These are phyloP conservation scores for Drosophila conformis DNA, from an alignment of 2,888 invertebrate species.

Conservation along the genomic window DNA sequence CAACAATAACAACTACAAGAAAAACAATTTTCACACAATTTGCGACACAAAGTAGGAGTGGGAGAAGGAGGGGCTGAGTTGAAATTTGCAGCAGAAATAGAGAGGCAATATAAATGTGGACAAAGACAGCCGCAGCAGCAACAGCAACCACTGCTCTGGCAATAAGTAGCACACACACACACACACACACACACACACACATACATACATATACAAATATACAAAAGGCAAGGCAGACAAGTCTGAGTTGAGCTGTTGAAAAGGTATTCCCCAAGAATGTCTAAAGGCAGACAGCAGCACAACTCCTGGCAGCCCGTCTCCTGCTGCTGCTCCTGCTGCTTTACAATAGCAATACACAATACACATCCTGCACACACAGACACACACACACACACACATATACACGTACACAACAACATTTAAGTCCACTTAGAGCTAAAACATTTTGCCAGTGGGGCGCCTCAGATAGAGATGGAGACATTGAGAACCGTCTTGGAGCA, in stretches of 20 bases:
- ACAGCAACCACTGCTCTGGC: conserved; percentile 26
- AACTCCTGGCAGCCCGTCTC: conserved; percentile 2
- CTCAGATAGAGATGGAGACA: conserved; percentile 64
- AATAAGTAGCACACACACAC: conserved; percentile 50
- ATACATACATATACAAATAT: not conserved
- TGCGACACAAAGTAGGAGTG: not conserved
- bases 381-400: not conserved
- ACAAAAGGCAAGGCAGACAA: conserved; percentile 60
- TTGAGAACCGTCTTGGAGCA: conserved; percentile 77
- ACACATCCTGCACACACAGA: conserved; percentile 50
- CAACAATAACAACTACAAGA: conserved; percentile 54
- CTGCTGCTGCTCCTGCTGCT: not conserved
- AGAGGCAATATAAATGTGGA: conserved; percentile 54
- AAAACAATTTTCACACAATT: conserved; percentile 80
- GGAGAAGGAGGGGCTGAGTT: not conserved
- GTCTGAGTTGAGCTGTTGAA: conserved; percentile 71
- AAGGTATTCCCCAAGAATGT: conserved; percentile 81
- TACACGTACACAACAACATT: conserved; percentile 25
- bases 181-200: not conserved
- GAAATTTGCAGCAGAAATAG: conserved; percentile 1
- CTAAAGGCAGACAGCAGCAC: conserved; percentile 45
- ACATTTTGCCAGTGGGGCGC: conserved; percentile 33
- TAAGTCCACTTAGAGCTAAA: conserved; percentile 53
- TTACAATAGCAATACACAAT: conserved; percentile 42
- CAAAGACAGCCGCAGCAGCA: conserved; percentile 45